These are phyloP conservation scores for Montipora cactus DNA, from an alignment of 64 coral and sea anemone species.

Conservation along the genomic window DNA sequence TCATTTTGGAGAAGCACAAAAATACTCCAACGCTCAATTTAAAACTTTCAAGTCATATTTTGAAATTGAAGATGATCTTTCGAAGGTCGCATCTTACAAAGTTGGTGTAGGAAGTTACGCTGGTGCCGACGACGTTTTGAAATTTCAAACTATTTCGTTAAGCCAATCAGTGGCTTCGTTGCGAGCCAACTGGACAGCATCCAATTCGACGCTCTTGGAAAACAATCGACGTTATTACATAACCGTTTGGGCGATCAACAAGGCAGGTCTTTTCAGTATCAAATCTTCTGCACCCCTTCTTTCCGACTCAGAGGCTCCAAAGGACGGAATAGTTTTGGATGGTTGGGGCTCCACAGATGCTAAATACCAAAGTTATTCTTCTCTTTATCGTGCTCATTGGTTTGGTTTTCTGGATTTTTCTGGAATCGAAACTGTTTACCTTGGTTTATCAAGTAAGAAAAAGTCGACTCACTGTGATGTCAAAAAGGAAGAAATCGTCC, in stretches of 20 bases:
- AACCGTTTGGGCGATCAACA: conserved; percentile 79
- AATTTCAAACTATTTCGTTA: conserved; percentile 45
- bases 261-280: conserved; percentile 71
- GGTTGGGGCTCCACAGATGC: conserved; percentile 92
- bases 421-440: conserved; percentile 68
- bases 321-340: conserved; percentile 74
- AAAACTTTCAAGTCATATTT: conserved; percentile 76
- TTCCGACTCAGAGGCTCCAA: conserved; percentile 87
- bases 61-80: conserved; percentile 86
- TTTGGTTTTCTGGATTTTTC: conserved; percentile 93
- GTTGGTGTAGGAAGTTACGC: conserved; percentile 85
- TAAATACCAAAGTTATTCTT: conserved; percentile 86
- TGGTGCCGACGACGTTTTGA: conserved; percentile 93
- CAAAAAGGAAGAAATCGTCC: conserved; percentile 65
- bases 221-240: conserved; percentile 88
- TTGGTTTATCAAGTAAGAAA: conserved; percentile 72
- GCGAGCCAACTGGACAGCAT: conserved; percentile 80
- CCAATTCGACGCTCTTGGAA: conserved; percentile 28
- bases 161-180: conserved; percentile 33
- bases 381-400: conserved; percentile 94
- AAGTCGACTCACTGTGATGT: conserved; percentile 69
- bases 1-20: conserved; percentile 31
- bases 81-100: conserved; percentile 79
- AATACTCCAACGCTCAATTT: conserved; percentile 16
- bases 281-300: conserved; percentile 76